phyloP scores from a whole-genome alignment of 2,113 vertebrate genomes.

The Paratilapia polleni region DNA sequence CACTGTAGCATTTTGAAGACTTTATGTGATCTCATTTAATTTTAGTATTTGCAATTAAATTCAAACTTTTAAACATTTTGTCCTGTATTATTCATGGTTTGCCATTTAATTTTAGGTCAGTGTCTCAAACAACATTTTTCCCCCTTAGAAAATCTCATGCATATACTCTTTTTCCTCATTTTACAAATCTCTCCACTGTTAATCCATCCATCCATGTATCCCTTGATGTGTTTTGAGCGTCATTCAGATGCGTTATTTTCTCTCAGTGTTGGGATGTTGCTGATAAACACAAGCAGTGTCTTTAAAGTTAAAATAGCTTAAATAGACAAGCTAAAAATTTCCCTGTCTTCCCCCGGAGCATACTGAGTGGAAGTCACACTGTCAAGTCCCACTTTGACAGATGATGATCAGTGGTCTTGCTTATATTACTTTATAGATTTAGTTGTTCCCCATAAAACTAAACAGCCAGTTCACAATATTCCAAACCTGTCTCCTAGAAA shows the following conservation, averaged over 20 bases:
- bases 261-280: not conserved
- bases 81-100: accelerated
- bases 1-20: not conserved
- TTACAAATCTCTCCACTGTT: not conserved
- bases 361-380: not conserved
- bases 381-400: not conserved
- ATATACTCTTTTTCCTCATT: not conserved
- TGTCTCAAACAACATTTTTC: not conserved
- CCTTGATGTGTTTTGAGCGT: not conserved
- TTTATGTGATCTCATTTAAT: not conserved
- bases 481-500: not conserved
- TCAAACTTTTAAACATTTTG: not conserved
- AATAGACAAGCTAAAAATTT: not conserved
- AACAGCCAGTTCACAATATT: not conserved
- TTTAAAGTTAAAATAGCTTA: not conserved
- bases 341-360: not conserved
- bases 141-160: not conserved
- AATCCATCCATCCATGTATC: not conserved
- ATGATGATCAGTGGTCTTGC: not conserved
- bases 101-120: not conserved
- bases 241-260: not conserved
- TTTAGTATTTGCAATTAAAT: not conserved
- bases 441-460: not conserved
- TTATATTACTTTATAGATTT: conserved; percentile 13
- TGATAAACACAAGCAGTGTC: not conserved